Conservation (phyloP, 2,888 invertebrate genomes). For the Timema podura region DNA sequence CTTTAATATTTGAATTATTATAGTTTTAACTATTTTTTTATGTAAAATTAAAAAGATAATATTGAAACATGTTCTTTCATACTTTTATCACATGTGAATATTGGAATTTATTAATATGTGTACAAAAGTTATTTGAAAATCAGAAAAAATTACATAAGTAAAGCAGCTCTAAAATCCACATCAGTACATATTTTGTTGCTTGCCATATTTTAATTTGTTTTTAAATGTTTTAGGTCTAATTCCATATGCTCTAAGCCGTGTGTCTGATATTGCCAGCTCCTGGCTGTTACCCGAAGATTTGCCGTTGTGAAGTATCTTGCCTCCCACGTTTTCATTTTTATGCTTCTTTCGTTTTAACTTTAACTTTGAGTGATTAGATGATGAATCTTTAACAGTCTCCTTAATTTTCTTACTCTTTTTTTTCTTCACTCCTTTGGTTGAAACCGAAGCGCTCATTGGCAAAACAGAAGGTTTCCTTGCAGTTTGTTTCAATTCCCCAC, state of each 20-base stretch:
- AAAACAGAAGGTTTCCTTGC: too few relatives aligned
- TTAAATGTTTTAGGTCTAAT: slow-evolving; percentile 86
- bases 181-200: background rate
- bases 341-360: slow-evolving; percentile 29
- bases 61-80: too few relatives aligned
- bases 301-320: slow-evolving; percentile 24
- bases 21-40: too few relatives aligned
- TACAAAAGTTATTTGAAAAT: too few relatives aligned
- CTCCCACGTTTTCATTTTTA: slow-evolving; percentile 24
- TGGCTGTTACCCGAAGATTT: slow-evolving; percentile 37
- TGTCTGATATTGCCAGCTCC: slow-evolving; percentile 58
- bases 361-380: slow-evolving; percentile 23
- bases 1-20: too few relatives aligned
- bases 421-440: slow-evolving; percentile 25
- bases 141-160: too few relatives aligned
- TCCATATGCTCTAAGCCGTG: slow-evolving; percentile 84
- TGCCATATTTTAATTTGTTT: slow-evolving; percentile 65
- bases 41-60: too few relatives aligned
- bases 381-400: slow-evolving; percentile 24
- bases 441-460: slow-evolving; percentile 11
- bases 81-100: too few relatives aligned
- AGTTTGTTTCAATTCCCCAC: too few relatives aligned
- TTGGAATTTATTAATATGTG: too few relatives aligned
- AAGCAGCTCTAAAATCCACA: too few relatives aligned
- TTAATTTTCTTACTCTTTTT: slow-evolving; percentile 34